phyloP scores from a whole-genome alignment of 2,797 vertebrate genomes.

The Bufotes viridis region DNA sequence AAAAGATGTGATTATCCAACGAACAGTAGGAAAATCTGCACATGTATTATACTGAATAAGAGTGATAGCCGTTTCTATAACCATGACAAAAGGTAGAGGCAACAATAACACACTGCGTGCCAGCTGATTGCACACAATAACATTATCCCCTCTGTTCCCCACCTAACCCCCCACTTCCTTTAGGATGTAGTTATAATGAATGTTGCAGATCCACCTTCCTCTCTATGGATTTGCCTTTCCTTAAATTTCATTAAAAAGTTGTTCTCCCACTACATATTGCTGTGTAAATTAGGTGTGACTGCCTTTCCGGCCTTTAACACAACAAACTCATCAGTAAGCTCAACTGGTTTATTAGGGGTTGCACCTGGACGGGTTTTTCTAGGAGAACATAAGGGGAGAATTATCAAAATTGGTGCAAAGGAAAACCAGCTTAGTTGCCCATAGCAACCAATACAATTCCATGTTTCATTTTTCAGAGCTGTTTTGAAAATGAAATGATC shows the following conservation, averaged over 20 bases:
- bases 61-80: background rate
- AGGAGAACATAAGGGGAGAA: background rate
- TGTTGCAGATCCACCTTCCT: slow-evolving; percentile 54
- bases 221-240: slow-evolving; percentile 51
- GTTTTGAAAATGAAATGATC: no score
- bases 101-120: slow-evolving; percentile 32
- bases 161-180: slow-evolving; percentile 59
- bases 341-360: slow-evolving; percentile 1
- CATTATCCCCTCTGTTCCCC: rapidly evolving
- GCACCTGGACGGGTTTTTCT: slow-evolving; percentile 43
- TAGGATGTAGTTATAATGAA: slow-evolving; percentile 63
- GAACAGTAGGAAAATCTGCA: background rate
- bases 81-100: background rate
- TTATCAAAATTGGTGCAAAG: no score
- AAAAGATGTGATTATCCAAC: no score
- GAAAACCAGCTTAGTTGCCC: no score
- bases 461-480: no score
- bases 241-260: slow-evolving; percentile 19
- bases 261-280: slow-evolving; percentile 16
- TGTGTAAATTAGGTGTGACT: slow-evolving; percentile 57
- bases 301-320: slow-evolving; percentile 69
- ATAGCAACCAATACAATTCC: no score
- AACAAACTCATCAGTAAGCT: slow-evolving; percentile 1
- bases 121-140: slow-evolving; percentile 65
- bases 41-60: background rate